phyloP scores from a whole-genome alignment of 2,888 invertebrate species.

The Marronus borbonicus region DNA sequence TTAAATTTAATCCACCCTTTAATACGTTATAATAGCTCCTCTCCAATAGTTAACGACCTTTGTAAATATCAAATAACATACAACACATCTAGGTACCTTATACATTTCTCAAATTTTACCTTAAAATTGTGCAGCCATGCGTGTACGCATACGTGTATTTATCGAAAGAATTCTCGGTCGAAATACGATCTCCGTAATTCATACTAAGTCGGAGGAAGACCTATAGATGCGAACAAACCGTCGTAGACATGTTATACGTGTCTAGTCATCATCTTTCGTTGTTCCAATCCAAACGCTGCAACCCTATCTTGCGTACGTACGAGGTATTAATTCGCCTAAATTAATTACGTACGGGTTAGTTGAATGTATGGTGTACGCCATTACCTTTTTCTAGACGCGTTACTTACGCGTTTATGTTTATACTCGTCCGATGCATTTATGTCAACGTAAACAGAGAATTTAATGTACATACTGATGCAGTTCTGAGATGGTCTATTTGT shows the following conservation, averaged over 20 bases:
- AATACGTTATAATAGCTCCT: background rate
- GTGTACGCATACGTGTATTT: conserved; percentile 25
- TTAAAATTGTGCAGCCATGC: conserved; percentile 17
- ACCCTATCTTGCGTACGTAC: conserved; percentile 1
- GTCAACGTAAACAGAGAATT: conserved; percentile 39
- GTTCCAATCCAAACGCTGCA: conserved; percentile 5
- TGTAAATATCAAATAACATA: conserved; percentile 23
- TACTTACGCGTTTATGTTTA: conserved; percentile 19
- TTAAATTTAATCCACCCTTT: background rate
- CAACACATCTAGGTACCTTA: background rate
- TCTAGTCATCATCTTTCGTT: conserved; percentile 36
- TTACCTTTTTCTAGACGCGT: conserved; percentile 13
- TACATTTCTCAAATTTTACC: background rate
- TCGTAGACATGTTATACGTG: conserved; percentile 41
- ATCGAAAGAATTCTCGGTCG: conserved; percentile 31
- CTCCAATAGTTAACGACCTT: background rate
- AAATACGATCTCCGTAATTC: conserved; percentile 33
- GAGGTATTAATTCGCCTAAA: conserved; percentile 33
- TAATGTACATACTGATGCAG: conserved; percentile 19
- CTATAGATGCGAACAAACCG: conserved; percentile 34
- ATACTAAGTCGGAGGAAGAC: conserved; percentile 29
- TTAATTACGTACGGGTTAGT: conserved; percentile 16
- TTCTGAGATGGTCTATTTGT: conserved; percentile 31
- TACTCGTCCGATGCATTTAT: conserved; percentile 29
- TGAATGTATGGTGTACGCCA: background rate